These are phyloP conservation scores for Turnix velox DNA, from an alignment of 2,113 vertebrate genomes.

Conservation along the genomic window DNA sequence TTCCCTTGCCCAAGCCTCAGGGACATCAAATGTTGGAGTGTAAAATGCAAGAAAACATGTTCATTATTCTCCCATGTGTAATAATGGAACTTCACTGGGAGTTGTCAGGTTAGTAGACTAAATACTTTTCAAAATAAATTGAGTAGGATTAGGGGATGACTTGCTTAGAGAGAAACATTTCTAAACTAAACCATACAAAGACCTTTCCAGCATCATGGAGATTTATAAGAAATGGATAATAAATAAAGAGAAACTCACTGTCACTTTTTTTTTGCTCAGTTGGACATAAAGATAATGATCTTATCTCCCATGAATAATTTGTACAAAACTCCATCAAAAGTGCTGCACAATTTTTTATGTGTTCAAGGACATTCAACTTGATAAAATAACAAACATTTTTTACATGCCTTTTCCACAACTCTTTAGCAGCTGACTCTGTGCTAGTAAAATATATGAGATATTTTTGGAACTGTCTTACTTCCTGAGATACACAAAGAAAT, in stretches of 20 bases:
- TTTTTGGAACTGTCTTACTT: background rate
- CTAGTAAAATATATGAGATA: background rate
- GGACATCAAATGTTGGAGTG: background rate
- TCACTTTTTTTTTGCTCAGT: background rate
- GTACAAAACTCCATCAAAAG: background rate
- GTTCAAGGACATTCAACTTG: background rate
- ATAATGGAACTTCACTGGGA: background rate
- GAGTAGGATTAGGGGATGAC: background rate
- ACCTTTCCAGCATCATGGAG: background rate
- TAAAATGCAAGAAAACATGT: background rate
- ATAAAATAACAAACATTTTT: background rate
- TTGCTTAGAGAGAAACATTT: background rate
- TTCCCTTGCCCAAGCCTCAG: background rate
- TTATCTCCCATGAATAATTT: background rate
- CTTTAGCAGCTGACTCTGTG: background rate
- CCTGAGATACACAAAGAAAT: background rate
- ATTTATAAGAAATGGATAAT: background rate
- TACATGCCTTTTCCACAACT: background rate
- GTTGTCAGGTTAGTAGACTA: background rate
- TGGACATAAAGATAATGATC: background rate
- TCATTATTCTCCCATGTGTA: background rate
- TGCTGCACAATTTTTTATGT: background rate
- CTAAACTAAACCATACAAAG: background rate
- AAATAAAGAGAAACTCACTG: background rate
- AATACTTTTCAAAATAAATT: background rate